phyloP scores from a whole-genome alignment of 2,113 vertebrate species.

The Rhinogobius similis region DNA sequence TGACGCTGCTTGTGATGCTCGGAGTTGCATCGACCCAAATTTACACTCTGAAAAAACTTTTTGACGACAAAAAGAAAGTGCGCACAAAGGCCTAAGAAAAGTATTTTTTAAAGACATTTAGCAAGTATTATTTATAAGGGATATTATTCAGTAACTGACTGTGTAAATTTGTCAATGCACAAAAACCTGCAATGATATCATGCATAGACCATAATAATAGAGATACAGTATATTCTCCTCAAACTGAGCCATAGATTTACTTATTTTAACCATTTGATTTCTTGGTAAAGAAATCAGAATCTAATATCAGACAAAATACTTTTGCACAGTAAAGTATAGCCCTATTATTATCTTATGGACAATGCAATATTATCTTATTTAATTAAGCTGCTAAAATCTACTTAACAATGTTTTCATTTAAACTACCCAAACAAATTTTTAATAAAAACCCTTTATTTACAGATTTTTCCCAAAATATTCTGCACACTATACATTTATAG shows the following conservation, averaged over 20 bases:
- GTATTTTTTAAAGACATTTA: not conserved
- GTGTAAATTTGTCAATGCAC: too few species aligned
- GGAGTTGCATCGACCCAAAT: constrained; percentile 79
- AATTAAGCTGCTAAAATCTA: not conserved
- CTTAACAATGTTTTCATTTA: not conserved
- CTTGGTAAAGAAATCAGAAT: too few species aligned
- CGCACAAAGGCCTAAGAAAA: constrained; percentile 61
- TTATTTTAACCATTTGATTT: too few species aligned
- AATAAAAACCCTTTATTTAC: constrained; percentile 2
- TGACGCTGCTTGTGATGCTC: constrained; percentile 80
- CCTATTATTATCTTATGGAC: too few species aligned
- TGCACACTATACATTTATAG: constrained; percentile 2
- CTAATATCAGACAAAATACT: too few species aligned
- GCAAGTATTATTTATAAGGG: not conserved
- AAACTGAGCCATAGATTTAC: too few species aligned
- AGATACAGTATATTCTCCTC: too few species aligned
- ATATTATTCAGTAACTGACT: not conserved
- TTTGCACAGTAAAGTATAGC: not conserved
- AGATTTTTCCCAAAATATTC: not conserved
- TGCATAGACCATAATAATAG: too few species aligned
- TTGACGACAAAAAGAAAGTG: constrained; percentile 72
- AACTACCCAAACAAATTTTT: not conserved
- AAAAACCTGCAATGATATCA: too few species aligned
- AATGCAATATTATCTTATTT: not conserved
- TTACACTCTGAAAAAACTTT: constrained; percentile 82